phyloP scores from a whole-genome alignment of 2,797 vertebrate genomes.

The Triplophysa yarkandensis region DNA sequence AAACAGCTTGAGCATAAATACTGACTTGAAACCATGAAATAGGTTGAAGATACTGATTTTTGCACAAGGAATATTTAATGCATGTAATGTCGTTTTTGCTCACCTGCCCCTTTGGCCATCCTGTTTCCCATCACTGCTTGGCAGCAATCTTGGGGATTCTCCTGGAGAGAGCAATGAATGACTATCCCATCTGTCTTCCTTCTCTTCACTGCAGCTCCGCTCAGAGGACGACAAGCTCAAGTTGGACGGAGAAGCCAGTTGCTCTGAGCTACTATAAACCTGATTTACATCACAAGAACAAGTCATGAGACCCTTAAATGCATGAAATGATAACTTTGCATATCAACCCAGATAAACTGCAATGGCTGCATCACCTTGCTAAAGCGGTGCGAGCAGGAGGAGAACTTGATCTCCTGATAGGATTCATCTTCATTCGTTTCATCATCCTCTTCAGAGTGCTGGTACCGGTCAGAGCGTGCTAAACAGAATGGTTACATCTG shows the following conservation, averaged over 20 bases:
- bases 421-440: slow-evolving; percentile 95
- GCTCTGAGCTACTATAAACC: slow-evolving; percentile 97
- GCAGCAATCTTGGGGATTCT: slow-evolving; percentile 53
- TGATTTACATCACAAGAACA: slow-evolving; percentile 60
- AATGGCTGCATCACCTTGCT: slow-evolving; percentile 83
- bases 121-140: slow-evolving; percentile 59
- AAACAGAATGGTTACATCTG: slow-evolving; percentile 34
- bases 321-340: background rate
- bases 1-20: too few species aligned
- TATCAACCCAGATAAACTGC: background rate
- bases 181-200: slow-evolving; percentile 77
- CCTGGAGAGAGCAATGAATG: slow-evolving; percentile 57
- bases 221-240: slow-evolving; percentile 83
- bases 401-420: slow-evolving; percentile 92
- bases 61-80: too few species aligned
- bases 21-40: too few species aligned
- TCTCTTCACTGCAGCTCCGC: slow-evolving; percentile 89
- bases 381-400: slow-evolving; percentile 95
- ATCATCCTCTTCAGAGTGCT: slow-evolving; percentile 90
- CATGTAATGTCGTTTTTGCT: slow-evolving; percentile 36
- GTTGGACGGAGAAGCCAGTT: slow-evolving; percentile 85
- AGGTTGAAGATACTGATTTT: too few species aligned
- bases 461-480: slow-evolving; percentile 94
- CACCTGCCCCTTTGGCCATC: slow-evolving; percentile 73
- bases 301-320: background rate